Conservation (phyloP, 2,797 vertebrate genomes). For the Acanthurus tractus region DNA sequence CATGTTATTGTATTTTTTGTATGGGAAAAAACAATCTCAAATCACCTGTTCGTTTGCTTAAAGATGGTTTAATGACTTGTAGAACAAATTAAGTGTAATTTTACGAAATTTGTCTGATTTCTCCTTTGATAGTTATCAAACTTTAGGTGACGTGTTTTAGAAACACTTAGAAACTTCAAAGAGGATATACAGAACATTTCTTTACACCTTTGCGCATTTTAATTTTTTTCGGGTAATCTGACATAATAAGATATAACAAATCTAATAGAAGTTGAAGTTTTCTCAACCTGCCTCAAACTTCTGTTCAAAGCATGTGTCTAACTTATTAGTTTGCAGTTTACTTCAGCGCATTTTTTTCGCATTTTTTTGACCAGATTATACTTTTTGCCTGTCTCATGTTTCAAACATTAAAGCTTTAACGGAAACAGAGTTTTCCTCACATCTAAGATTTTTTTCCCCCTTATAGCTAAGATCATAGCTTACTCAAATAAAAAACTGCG, state of each 20-base stretch:
- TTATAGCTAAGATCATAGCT: background rate
- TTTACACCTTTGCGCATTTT: background rate
- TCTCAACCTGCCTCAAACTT: background rate
- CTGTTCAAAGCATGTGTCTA: background rate
- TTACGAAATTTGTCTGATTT: background rate
- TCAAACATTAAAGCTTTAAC: background rate
- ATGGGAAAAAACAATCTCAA: too few species aligned
- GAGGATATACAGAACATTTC: background rate
- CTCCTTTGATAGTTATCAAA: background rate
- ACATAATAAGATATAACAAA: background rate
- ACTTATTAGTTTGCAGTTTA: background rate
- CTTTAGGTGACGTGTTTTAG: too few species aligned
- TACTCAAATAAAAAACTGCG: background rate
- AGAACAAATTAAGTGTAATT: background rate
- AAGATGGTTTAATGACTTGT: too few species aligned
- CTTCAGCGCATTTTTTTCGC: background rate
- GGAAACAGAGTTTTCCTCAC: background rate
- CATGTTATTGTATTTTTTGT: too few species aligned
- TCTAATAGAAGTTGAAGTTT: background rate
- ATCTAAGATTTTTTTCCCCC: accelerated
- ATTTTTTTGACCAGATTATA: background rate
- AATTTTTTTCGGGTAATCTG: background rate
- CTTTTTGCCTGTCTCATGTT: background rate
- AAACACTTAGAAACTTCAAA: background rate
- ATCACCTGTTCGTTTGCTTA: too few species aligned